Percentiles rank a stretch among this genome's conserved stretches.
Conservation (phyloP, 2,888 invertebrate genomes). For the Hydropsyche betteni region DNA sequence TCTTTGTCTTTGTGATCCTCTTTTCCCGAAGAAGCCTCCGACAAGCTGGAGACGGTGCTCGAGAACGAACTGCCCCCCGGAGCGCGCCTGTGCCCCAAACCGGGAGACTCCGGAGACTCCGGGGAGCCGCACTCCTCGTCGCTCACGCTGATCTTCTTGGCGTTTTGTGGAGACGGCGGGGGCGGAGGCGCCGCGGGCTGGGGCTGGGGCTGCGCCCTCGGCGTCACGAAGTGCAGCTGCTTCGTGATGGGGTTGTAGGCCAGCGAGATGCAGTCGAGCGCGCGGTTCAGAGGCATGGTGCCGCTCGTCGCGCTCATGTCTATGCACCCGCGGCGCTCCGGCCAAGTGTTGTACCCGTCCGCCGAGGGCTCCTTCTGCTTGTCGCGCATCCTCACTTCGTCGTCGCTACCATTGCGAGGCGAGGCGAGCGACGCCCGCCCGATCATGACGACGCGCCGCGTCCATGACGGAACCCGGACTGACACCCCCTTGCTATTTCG, state of each 20-base stretch:
- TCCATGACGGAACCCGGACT: constrained; percentile 10
- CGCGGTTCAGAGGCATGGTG: constrained; percentile 72
- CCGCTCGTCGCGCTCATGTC: constrained; percentile 53
- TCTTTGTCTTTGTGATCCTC: constrained; percentile 59
- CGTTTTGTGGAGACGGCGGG: not conserved
- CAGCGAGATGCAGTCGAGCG: constrained; percentile 76
- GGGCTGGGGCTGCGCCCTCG: constrained; percentile 52
- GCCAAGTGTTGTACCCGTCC: constrained; percentile 44
- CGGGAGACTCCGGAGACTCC: constrained; percentile 66
- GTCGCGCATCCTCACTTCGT: constrained; percentile 15
- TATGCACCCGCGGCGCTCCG: constrained; percentile 48
- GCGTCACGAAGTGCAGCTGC: constrained; percentile 72
- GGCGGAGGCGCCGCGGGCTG: not conserved
- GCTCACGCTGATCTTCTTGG: constrained; percentile 60
- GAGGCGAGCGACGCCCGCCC: too few relatives aligned
- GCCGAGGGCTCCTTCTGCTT: not conserved
- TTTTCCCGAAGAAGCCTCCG: constrained; percentile 68
- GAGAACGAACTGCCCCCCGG: constrained; percentile 72
- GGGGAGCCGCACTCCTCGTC: constrained; percentile 61
- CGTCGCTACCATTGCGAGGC: not conserved
- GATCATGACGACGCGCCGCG: not conserved
- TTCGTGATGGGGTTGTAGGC: constrained; percentile 80
- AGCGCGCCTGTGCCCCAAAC: constrained; percentile 66
- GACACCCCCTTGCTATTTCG: not conserved
- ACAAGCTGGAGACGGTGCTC: constrained; percentile 74